Percentiles rank a stretch among this genome's conserved stretches.
Evolutionary conservation across 2,888 invertebrate genomes (phyloP).

Genomic region (Dynastes hyllus): DNA sequence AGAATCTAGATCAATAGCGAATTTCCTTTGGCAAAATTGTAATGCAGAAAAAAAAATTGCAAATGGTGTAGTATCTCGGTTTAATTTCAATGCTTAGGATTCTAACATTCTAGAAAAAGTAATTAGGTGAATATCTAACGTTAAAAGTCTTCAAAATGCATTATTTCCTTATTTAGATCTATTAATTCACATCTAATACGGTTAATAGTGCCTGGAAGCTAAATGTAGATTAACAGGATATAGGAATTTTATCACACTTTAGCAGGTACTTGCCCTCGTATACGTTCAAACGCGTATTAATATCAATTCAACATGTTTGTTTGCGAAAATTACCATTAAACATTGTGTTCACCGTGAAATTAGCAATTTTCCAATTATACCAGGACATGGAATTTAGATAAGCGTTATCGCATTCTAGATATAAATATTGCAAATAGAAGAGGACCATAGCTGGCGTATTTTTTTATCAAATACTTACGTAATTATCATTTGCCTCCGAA

Average conservation of each 20-base stretch:
- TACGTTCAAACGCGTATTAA: too few species aligned
- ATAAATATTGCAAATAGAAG: slow-evolving; percentile 20
- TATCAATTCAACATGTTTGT: background rate
- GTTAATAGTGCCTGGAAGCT: too few species aligned
- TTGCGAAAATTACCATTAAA: background rate
- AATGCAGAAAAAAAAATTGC: background rate
- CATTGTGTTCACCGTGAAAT: background rate
- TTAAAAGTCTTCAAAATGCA: too few species aligned
- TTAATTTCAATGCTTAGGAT: background rate
- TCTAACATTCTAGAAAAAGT: too few species aligned
- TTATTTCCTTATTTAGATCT: too few species aligned
- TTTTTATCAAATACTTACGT: background rate
- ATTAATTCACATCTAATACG: too few species aligned
- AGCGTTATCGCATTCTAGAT: slow-evolving; percentile 8
- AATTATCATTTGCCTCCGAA: background rate
- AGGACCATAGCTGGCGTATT: background rate
- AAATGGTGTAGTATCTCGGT: background rate
- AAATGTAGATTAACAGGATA: too few species aligned
- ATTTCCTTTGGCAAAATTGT: slow-evolving; percentile 9
- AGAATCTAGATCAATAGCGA: slow-evolving; percentile 21
- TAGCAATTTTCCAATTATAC: background rate
- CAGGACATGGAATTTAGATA: slow-evolving; percentile 20
- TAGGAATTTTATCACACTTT: too few species aligned
- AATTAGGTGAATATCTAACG: too few species aligned
- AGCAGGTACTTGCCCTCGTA: too few species aligned